Evolutionary conservation across 2,888 invertebrate genomes (phyloP), one percentile per base, ranked within the genome.

Genomic region (Nomada fucata): DNA sequence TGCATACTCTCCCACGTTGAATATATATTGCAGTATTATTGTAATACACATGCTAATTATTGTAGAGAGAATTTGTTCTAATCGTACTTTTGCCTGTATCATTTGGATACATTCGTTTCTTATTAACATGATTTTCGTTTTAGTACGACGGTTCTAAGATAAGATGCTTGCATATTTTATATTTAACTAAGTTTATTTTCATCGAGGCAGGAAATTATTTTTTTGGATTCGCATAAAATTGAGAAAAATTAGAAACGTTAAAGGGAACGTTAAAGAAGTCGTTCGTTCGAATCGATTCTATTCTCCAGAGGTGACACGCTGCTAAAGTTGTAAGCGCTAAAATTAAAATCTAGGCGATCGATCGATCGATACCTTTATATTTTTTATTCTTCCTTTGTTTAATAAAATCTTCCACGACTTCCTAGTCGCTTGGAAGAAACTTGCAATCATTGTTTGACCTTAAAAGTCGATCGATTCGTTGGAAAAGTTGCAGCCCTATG

Each of bases 391-490:
- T 20, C 52, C 20, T 36, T n/a, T 13, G n/a, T 55, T n/a, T 42
- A 53, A 63, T n/a, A 50, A 71, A 52, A 44, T 42, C 20, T 23
- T 64, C 26, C 64, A 64, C 53, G 44, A 53, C 42, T 36, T 59
- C 65, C 42, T 44, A 53, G 42, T 50, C 11, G 11, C 20, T 53
- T 36, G 20, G 42, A 42, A 44, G 50, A 64, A 75, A 63, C 20
- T 57, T 69, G 18, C 55, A 71, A 61, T 23, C 50, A 47, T 71
- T 55, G 23, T 29, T 68, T 23, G 68, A 68, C 57, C 52, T 73
- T 68, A 59, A 53, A 77, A 73, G 42, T 64, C 59, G 73, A 77
- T 67, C 77, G 68, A 81, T 67, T 26, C 18, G 13, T 69, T 61
- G 36, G 15, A 47, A 47, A 42, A 36, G 55, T 63, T 47, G n/a